Evolutionary conservation across 2,888 invertebrate species (phyloP).

Genomic region (Scaeva pyrastri): DNA sequence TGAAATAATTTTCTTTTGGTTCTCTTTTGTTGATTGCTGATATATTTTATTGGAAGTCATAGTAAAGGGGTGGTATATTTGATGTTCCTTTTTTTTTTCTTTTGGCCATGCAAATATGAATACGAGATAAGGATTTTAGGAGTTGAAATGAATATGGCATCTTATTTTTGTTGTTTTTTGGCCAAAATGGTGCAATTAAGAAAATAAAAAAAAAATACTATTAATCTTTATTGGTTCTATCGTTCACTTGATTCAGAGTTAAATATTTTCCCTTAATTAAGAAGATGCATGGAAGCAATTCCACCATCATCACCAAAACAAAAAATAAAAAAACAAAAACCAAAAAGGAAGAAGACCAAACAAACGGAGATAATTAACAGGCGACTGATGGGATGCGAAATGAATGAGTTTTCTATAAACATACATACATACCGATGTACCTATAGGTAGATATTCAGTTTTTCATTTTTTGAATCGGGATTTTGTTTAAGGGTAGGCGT

Average conservation of each 20-base stretch:
- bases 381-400: constrained; percentile 61
- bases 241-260: constrained; percentile 68
- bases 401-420: constrained; percentile 67
- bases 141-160: constrained; percentile 58
- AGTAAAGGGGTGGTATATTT: constrained; percentile 49
- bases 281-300: constrained; percentile 57
- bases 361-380: constrained; percentile 68
- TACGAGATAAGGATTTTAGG: constrained; percentile 10
- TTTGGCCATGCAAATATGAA: constrained; percentile 5
- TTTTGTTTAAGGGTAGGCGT: constrained; percentile 58
- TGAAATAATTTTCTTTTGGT: constrained; percentile 67
- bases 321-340: constrained; percentile 24
- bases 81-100: constrained; percentile 34
- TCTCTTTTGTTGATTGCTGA: constrained; percentile 61
- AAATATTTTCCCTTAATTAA: constrained; percentile 73
- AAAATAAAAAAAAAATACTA: constrained; percentile 72
- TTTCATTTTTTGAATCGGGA: constrained; percentile 3
- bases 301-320: background rate
- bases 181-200: constrained; percentile 58
- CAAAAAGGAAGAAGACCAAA: constrained; percentile 45
- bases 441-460: no score
- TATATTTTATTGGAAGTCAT: constrained; percentile 38
- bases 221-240: constrained; percentile 76
- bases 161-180: background rate
- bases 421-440: background rate